A percentile compares a stretch with the other conserved stretches of the same genome.
Conservation (phyloP, 2,888 invertebrate genomes). For the Patella pellucida region DNA sequence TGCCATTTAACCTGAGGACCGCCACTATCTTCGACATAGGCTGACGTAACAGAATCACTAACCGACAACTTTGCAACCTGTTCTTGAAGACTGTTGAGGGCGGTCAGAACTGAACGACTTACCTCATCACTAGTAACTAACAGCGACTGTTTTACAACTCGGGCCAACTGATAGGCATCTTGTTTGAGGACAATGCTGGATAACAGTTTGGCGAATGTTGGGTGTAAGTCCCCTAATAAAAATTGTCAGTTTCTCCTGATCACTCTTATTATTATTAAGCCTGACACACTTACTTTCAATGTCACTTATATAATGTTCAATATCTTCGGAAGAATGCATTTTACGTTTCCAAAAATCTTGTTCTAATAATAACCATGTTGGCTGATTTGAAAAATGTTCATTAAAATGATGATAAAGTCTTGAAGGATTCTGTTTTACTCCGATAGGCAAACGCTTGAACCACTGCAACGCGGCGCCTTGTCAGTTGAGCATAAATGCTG, state of each 20-base stretch:
- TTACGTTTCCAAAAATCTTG: neutral
- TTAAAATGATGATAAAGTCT: neutral
- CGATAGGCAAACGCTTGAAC: neutral
- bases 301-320: conserved; percentile 11
- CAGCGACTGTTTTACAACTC: neutral
- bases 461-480: conserved; percentile 10
- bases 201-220: neutral
- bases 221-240: conserved; percentile 3
- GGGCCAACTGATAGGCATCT: neutral
- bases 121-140: neutral
- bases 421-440: neutral
- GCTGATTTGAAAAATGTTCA: neutral
- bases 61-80: neutral
- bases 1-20: neutral
- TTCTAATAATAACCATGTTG: conserved; percentile 3
- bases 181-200: conserved; percentile 1
- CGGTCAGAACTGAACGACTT: no score
- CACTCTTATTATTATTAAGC: neutral
- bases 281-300: conserved; percentile 11
- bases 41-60: no score
- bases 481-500: neutral
- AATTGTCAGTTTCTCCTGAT: neutral
- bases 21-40: no score
- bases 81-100: neutral
- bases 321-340: neutral